Evolutionary conservation across 2,888 invertebrate genomes (phyloP), one percentile per base, ranked within the genome.

Genomic region (Harpalus rubripes): DNA sequence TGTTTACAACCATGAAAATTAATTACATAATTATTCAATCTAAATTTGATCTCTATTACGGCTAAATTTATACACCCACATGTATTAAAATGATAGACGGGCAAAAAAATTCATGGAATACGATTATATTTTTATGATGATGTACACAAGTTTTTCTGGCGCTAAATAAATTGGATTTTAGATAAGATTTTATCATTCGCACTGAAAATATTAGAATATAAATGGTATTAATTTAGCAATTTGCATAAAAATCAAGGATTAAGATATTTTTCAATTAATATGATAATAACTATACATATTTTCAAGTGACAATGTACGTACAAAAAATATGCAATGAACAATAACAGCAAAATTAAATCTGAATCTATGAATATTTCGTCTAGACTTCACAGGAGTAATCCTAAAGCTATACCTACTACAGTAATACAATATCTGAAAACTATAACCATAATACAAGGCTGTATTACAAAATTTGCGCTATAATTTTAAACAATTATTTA

Each of bases 11-110:
- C 15, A 56, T n/a, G 6, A 61, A 22, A 63, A 63, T 63, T 63
- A 63, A 63, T 63, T 63, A 63, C 22, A 63, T 26, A 63, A 63
- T 63, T 63, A 63, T 63, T 7, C 63, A 26, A 63, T 63, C 63
- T 63, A 26, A 63, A 63, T 63, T 63, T 63, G 26, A 63, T 63
- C 63, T 63, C 26, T 52, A 52, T 52, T 52, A 52, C 44, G 8
- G 12, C 10, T 10, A 12, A 26, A 63, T 12, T 5, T 63, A 12
- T 26, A 63, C 26, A 22, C 63, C 63, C 22, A 63, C 63, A 26
- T 8, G 0, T 63, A 15, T 61, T 10, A 18, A 61, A 61, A 61
- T 63, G 63, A 18, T 22, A 22, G 56, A 12, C 0, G 10, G 15
- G 56, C 56, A 56, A 56, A 56, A 22, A 56, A 56, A 56, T 56